Evolutionary conservation across 2,888 invertebrate genomes (phyloP).

Genomic region (Dinocampus coccinellae): DNA sequence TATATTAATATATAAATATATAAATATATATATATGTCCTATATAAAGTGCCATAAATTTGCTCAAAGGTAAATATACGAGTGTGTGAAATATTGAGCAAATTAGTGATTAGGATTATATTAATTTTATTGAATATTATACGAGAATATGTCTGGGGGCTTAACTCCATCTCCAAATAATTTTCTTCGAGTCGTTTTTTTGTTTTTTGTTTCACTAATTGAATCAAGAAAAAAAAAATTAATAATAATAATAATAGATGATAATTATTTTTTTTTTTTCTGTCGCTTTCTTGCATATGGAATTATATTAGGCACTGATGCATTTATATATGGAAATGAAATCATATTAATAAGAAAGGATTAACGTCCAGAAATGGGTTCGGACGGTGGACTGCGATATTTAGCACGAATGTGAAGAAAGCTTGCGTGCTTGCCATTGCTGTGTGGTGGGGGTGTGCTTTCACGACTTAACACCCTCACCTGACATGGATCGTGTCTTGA

Average conservation of each 20-base stretch:
- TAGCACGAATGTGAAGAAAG: constrained; percentile 80
- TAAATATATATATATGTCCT: constrained; percentile 38
- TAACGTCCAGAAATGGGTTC: constrained; percentile 71
- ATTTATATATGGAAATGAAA: constrained; percentile 38
- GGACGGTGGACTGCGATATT: constrained; percentile 79
- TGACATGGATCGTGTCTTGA: constrained; percentile 89
- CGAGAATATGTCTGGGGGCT: background rate
- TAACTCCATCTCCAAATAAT: too few species aligned
- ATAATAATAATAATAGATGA: too few species aligned
- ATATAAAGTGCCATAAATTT: constrained; percentile 11
- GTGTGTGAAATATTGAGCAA: constrained; percentile 33
- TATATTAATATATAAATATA: background rate
- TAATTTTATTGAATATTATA: constrained; percentile 34
- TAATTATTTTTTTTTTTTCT: too few species aligned
- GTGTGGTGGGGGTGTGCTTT: constrained; percentile 64
- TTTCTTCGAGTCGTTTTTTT: too few species aligned
- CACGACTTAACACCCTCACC: constrained; percentile 72
- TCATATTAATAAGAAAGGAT: constrained; percentile 28
- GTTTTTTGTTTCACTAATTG: background rate
- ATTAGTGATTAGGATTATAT: constrained; percentile 43
- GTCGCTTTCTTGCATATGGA: background rate
- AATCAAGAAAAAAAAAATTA: background rate
- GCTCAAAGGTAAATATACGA: constrained; percentile 21
- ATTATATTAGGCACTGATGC: constrained; percentile 54
- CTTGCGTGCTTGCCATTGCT: constrained; percentile 66